A percentile compares a stretch with the other conserved stretches of the same genome.
Evolutionary conservation across 2,888 invertebrate species (phyloP).

Genomic region (Diplolepis rosae): DNA sequence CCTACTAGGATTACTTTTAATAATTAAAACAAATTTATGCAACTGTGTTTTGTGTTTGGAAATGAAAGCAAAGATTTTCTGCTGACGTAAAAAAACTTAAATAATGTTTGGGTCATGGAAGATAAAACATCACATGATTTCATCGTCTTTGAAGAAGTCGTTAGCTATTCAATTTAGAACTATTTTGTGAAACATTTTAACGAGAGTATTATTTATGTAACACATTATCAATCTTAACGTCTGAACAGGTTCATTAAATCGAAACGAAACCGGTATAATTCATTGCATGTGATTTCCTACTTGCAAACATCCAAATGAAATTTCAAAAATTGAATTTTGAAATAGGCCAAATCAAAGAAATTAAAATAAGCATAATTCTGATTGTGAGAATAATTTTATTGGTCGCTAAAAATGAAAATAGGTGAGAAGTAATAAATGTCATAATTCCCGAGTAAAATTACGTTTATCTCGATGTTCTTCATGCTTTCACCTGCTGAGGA

Average conservation of each 20-base stretch:
- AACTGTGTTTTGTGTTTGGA: not conserved
- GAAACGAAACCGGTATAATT: not conserved
- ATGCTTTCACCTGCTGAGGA: too few relatives aligned
- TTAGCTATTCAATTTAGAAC: constrained; percentile 37
- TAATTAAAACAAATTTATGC: too few relatives aligned
- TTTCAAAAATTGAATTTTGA: not conserved
- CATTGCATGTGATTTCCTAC: not conserved
- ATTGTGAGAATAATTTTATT: too few relatives aligned
- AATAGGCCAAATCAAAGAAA: too few relatives aligned
- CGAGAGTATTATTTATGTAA: constrained; percentile 52
- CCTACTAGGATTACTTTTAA: too few relatives aligned
- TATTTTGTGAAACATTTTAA: constrained; percentile 41
- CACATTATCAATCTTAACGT: not conserved
- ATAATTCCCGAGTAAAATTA: too few relatives aligned
- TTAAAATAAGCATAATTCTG: too few relatives aligned
- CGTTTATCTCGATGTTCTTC: too few relatives aligned
- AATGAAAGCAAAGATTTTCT: not conserved
- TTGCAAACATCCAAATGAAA: not conserved
- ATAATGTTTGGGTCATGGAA: not conserved
- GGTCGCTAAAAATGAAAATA: too few relatives aligned
- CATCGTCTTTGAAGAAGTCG: constrained; percentile 13
- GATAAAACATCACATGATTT: not conserved
- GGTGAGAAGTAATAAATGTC: too few relatives aligned
- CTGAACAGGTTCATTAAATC: not conserved
- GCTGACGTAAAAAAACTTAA: not conserved